Conservation (phyloP, 2,113 vertebrate genomes). For the Probosciger aterrimus region DNA sequence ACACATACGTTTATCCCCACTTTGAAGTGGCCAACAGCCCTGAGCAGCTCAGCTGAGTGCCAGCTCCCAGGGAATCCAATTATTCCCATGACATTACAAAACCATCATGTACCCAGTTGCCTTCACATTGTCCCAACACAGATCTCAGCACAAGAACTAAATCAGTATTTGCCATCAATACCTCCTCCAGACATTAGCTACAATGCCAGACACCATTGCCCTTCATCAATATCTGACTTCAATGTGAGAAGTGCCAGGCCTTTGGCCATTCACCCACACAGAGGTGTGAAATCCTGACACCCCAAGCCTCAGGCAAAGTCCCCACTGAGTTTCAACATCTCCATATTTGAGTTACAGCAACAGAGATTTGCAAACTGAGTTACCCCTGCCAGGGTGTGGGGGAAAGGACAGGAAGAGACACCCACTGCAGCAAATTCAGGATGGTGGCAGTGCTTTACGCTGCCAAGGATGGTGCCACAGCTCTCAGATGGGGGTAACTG, state of each 20-base stretch:
- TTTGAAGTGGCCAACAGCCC: not conserved
- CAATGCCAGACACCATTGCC: not conserved
- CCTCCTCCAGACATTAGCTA: not conserved
- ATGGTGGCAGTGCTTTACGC: not conserved
- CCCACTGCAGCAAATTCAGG: not conserved
- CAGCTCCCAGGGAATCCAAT: accelerated
- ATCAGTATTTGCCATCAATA: not conserved
- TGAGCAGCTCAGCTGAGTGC: not conserved
- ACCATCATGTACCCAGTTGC: not conserved
- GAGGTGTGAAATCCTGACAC: not conserved
- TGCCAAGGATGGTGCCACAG: not conserved
- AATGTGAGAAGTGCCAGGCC: not conserved
- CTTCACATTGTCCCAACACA: not conserved
- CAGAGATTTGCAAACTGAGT: not conserved
- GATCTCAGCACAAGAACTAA: not conserved
- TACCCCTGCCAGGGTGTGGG: not conserved
- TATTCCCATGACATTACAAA: not conserved
- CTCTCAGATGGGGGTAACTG: not conserved
- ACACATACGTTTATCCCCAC: not conserved
- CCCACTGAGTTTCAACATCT: not conserved
- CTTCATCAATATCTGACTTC: not conserved
- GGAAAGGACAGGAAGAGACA: not conserved
- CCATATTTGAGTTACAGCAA: not conserved
- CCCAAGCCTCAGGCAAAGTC: not conserved
- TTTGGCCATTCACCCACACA: not conserved